Base-by-base conservation (phyloP, 2,797 vertebrate species). In the Hylomyscus alleni region DNA sequence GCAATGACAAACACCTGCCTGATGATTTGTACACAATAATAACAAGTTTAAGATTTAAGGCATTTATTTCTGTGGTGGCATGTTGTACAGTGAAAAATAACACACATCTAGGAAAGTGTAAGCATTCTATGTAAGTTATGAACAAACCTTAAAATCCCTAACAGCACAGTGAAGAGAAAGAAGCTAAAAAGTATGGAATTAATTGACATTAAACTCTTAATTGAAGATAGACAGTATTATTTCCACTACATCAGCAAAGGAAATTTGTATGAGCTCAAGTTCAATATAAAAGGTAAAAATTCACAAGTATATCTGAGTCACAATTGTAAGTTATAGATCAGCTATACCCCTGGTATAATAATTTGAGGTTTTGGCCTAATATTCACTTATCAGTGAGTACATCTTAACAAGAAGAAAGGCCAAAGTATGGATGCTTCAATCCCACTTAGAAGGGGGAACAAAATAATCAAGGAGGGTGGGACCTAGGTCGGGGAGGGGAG, bases 261-360 rank as follows among this genome's bases (percentile, higher is more conserved):
- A 56, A 76, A 10, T 37, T 96, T 65, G 76, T 75, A 4, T 20
- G 34, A 96, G 81, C 56, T 76, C 56, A 54, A 95, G 31, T 72
- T 96, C 37, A 26, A 44, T 56, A 81, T 83, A 40, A 94, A 86
- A 86, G 24, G n/a, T 56, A 89, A 92, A 93, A 82, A 58, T 86
- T 54, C n/a, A 73, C 60, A 93, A 47, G 60, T 7, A 52, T 56
- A 88, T 90, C 73, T 84, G 34, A 95, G 93, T 80, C 75, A 77
- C 2, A 72, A 80, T 15, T 95, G 5, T 83, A 91, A 86, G 90
- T 80, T 91, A n/a, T 84, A 72, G 91, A 84, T 50, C 26, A 69
- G 37, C 86, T 94, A 89, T 3, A 90, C 8, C 87, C 78, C 37
- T 58, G 75, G 76, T 87, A 92, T 95, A 96, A 93, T 94, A 80